Evolutionary conservation across 2,113 vertebrate genomes (phyloP), one percentile per base, ranked within the genome.

Genomic region (Procavia capensis): DNA sequence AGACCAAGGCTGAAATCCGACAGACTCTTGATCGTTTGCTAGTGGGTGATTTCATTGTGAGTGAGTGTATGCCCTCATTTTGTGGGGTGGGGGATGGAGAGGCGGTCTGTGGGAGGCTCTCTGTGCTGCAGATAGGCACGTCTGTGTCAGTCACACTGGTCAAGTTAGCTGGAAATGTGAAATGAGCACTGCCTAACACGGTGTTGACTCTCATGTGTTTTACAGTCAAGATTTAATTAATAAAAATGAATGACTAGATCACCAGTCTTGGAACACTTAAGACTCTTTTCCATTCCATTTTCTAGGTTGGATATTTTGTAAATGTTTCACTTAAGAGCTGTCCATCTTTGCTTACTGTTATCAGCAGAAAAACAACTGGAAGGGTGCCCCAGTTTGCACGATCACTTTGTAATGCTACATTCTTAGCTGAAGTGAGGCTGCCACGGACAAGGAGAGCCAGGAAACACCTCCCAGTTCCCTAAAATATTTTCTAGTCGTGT

Each of bases 31-130:
- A 99, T 89, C 99, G 99, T 47, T 98, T 99, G 9, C 98, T 99
- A 0, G 99, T 99, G 68, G 99, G 99, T 97, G 99, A 99, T 94
- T 99, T 99, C 97, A 99, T 99, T 98, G 99, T 99, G 98, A 99
- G 99, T 98, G 89, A 68, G 31, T n/a, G 0, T 19, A 10, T 0
- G 78, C 59, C n/a, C 10, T 74, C 29, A 61, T 25, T 64, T 14
- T 22, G 17, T 9, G 14, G 9, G 68, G 43, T 27, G 29, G 22
- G 22, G 50, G 25, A 25, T n/a, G 47, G 63, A 20, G 47, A 29
- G n/a, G n/a, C 39, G 2, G 2, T 43, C 11, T 43, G 27, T 31
- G 22, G 45, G 20, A 34, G 72, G 57, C 5, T 86, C 91, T 92
- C 34, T 54, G 25, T 82, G 2, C 57, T 92, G 4, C 47, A 78